These are phyloP conservation scores for Apis mellifera DNA, from an alignment of 1,140 invertebrate species.

Conservation along the genomic window DNA sequence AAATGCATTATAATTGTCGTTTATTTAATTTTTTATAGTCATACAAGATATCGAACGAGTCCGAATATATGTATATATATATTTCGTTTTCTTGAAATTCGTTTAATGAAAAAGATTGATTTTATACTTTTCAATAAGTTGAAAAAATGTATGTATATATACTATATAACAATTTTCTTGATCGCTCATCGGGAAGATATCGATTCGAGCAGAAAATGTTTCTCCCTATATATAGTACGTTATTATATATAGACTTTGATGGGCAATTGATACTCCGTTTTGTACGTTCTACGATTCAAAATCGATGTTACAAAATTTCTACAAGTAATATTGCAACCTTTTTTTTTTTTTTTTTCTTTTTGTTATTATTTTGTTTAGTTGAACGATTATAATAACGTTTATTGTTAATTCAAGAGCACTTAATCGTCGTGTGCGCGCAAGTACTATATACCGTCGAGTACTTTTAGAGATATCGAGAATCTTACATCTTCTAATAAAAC, in stretches of 20 bases:
- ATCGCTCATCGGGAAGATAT: constrained; percentile 42
- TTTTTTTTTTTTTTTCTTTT: too few relatives aligned
- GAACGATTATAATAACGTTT: constrained; percentile 32
- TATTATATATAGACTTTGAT: constrained; percentile 22
- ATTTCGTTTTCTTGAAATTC: not conserved
- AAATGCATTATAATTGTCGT: constrained; percentile 27
- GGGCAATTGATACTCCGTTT: constrained; percentile 29
- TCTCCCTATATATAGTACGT: constrained; percentile 20
- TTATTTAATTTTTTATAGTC: constrained; percentile 53
- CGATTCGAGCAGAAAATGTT: constrained; percentile 47
- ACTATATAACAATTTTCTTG: constrained; percentile 45
- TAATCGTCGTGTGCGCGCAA: constrained; percentile 13
- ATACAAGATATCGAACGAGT: constrained; percentile 62
- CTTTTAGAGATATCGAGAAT: constrained; percentile 10
- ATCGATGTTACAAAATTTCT: constrained; percentile 58
- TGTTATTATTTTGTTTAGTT: not conserved
- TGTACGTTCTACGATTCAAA: constrained; percentile 32
- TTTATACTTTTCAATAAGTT: constrained; percentile 48
- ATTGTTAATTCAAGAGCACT: constrained; percentile 51
- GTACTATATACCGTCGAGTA: constrained; percentile 22
- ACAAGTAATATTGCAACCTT: constrained; percentile 43
- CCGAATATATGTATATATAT: constrained; percentile 30
- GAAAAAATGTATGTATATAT: constrained; percentile 46
- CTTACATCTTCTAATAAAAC: constrained; percentile 37
- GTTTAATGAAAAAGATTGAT: constrained; percentile 57